Conservation (phyloP, 1,140 invertebrate species). For the Plutomurus gul region DNA sequence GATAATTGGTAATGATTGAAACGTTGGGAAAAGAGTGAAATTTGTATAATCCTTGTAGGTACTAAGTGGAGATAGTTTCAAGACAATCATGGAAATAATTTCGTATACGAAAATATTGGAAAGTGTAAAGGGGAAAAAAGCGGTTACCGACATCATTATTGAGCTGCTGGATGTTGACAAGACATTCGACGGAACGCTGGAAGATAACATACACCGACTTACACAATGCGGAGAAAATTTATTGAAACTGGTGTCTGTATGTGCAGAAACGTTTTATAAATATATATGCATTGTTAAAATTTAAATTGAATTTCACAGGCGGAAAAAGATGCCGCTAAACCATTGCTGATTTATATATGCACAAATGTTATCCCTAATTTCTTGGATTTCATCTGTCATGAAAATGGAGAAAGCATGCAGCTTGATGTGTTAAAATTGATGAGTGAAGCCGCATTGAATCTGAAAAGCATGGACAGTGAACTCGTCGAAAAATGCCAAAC, state of each 20-base stretch:
- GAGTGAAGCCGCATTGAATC: not conserved
- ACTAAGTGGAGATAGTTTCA: slow-evolving; percentile 89
- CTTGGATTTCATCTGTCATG: not conserved
- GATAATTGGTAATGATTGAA: too few species aligned
- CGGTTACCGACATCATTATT: slow-evolving; percentile 80
- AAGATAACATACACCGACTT: slow-evolving; percentile 62
- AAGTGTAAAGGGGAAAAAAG: slow-evolving; percentile 79
- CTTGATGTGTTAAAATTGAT: not conserved
- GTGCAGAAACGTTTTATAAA: not conserved
- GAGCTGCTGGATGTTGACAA: slow-evolving; percentile 79
- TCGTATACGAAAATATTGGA: slow-evolving; percentile 77
- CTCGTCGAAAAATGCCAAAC: not conserved
- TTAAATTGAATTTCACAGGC: too few species aligned
- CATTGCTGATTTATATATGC: not conserved
- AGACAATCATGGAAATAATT: slow-evolving; percentile 83
- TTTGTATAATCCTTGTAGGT: slow-evolving; percentile 58
- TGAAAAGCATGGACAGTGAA: not conserved
- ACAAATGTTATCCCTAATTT: not conserved
- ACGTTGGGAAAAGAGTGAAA: slow-evolving; percentile 13
- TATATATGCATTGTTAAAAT: too few species aligned
- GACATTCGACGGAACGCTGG: slow-evolving; percentile 75
- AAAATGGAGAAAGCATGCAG: not conserved
- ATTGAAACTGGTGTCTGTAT: not conserved
- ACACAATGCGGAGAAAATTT: not conserved
- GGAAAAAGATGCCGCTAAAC: not conserved